phyloP scores from a whole-genome alignment of 1,140 invertebrate genomes.

The Zaprionus lachaisei region DNA sequence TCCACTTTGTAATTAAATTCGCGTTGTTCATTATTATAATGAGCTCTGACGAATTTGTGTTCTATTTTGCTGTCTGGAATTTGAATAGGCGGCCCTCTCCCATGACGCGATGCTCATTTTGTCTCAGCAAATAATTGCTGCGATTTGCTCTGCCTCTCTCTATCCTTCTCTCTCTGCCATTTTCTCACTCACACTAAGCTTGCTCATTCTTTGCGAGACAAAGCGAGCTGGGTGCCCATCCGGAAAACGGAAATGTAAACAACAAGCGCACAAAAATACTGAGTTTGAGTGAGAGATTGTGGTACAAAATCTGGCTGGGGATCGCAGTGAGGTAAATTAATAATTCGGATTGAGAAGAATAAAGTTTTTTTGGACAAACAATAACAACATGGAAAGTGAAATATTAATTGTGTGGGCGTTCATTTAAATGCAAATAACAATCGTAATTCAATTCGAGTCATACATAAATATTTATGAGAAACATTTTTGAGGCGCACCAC shows the following conservation, averaged over 20 bases:
- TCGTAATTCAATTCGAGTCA: constrained; percentile 28
- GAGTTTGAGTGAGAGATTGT: neutral
- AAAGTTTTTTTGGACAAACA: neutral
- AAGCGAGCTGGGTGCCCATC: constrained; percentile 17
- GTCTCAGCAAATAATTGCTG: constrained; percentile 24
- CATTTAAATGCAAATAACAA: constrained; percentile 43
- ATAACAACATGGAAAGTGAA: neutral
- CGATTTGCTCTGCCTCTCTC: neutral
- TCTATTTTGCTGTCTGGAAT: neutral
- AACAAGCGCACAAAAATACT: constrained; percentile 19
- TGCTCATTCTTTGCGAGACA: constrained; percentile 33
- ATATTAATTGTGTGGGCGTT: constrained; percentile 10
- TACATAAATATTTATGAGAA: constrained; percentile 58
- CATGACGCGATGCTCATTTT: neutral
- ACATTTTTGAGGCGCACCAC: constrained; percentile 4
- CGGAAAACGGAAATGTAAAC: constrained; percentile 66
- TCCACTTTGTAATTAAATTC: neutral
- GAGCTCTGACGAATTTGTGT: neutral
- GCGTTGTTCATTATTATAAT: neutral
- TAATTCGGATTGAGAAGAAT: neutral
- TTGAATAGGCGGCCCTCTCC: neutral
- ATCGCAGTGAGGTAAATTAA: neutral
- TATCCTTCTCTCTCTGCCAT: neutral
- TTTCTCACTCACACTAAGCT: constrained; percentile 53
- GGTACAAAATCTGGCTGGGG: neutral